Base-by-base conservation (phyloP, 2,888 invertebrate species). In the Parnassius glacialis region DNA sequence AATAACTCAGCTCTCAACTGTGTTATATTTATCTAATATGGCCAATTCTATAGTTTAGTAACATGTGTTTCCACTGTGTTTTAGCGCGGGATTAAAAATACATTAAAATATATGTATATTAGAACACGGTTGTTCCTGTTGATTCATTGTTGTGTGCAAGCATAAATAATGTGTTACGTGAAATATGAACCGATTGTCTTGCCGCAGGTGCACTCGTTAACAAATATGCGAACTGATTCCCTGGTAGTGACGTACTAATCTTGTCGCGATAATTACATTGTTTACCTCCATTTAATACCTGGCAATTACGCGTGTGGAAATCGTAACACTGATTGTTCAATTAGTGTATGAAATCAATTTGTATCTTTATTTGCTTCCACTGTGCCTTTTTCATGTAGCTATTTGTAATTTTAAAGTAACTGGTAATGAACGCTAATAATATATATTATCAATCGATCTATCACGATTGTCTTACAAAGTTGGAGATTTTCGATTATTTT, bases 181-280 rank as follows among this genome's bases (percentile, higher is more conserved):
- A 43, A 16, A 53, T 43, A 9, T 53, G 10, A 43, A 43, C n/a
- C 53, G 43, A 53, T 53, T 53, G 53, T 43, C 16, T 43, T 45
- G 45, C 45, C 45, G 16, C 48, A 34, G 41, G 56, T n/a, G 11
- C 50, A 42, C 16, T 42, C 13, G 41, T 57, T 57, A 50, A 57
- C 57, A 57, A 57, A 48, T 34, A 13, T 7, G 1, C 57, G 11
- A 57, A 5, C 12, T 10, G 42, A 57, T 56, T 43, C 12, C 12
- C 12, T 25, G 20, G 20, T 12, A 25, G 42, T 50, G 41, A 50
- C 50, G 47, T 55, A 45, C 47, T 10, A 47, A 56, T 42, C 16
- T 34, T 48, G 13, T 41, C 16, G 16, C 16, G 11, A 50, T 48
- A 48, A 57, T 50, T 11, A 16, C 50, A 25, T 9, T 52, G 34